Base-by-base conservation (phyloP, 2,888 invertebrate genomes). In the Drosophila villosipedis region DNA sequence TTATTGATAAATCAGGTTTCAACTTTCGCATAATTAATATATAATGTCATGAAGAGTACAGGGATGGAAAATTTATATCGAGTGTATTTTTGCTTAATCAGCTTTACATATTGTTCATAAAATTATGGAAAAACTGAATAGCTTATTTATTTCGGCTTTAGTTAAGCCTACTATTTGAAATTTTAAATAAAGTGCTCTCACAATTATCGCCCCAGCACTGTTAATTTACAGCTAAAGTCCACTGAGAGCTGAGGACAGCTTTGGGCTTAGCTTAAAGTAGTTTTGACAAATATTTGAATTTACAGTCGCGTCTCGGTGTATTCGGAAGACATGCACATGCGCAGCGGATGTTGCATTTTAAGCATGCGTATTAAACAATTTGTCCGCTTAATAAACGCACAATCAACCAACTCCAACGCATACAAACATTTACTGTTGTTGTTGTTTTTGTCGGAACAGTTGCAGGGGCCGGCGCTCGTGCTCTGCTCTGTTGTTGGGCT, bases 351-450 rank as follows among this genome's bases (percentile, higher is more conserved):
- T 78, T 58, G 67, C 49, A 58, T 72, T 69, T 78, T 50, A 53
- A 30, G 37, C 68, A 70, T 31, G 70, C 74, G 63, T 57, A 62
- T 76, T 64, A 68, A 72, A 55, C 84, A 89, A 89, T 85, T 85
- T 89, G 80, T 84, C 54, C 59, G 82, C 49, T 69, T 68, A 74
- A 80, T 80, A 85, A 72, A 64, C 72, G 71, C 39, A 64, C 53
- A 70, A 67, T 68, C 62, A 64, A 52, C 60, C 61, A 64, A 52
- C 61, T 62, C 49, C 55, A 47, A 55, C 30, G 50, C 35, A 52
- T 50, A 52, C 41, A 50, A 43, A 47, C 30, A 16, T 53, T 58
- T 61, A 25, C 43, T 52, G 7, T 30, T 68, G 54, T 59, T 60
- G 22, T 53, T 49, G 53, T 47, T 16, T 47, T 9, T 47, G 47